Evolutionary conservation across 2,797 vertebrate species (phyloP).

Genomic region (Gymnothorax reevesii): DNA sequence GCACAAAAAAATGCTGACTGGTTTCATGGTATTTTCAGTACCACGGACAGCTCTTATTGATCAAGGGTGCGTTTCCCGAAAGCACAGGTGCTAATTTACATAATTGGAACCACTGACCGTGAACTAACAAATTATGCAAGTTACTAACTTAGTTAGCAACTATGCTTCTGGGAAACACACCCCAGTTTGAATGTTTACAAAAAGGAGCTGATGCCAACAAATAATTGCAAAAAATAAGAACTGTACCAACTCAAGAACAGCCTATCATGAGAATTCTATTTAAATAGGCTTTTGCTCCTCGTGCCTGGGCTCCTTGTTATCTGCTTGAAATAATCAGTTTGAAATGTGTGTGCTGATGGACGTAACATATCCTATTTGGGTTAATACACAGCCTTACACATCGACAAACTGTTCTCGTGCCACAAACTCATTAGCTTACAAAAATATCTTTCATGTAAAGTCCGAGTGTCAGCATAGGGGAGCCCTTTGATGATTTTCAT

Average conservation of each 20-base stretch:
- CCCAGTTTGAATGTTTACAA: neutral
- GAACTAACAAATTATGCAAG: too few species aligned
- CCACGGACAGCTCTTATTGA: conserved; percentile 35
- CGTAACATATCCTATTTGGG: neutral
- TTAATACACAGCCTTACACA: neutral
- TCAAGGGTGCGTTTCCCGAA: too few species aligned
- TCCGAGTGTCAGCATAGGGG: neutral
- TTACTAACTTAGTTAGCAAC: too few species aligned
- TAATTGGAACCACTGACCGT: too few species aligned
- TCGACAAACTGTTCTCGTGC: neutral
- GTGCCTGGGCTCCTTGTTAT: neutral
- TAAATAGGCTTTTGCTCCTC: neutral
- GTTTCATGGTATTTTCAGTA: conserved; percentile 21
- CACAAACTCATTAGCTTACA: neutral
- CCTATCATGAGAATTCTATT: neutral
- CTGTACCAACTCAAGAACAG: neutral
- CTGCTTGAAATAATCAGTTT: too few species aligned
- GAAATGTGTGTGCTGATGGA: neutral
- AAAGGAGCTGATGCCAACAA: neutral
- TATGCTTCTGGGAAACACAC: too few species aligned
- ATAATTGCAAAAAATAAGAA: neutral
- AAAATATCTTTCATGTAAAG: neutral
- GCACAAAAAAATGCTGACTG: too few species aligned
- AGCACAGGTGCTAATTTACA: too few species aligned
- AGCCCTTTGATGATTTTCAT: neutral